Percentiles rank a stretch among this genome's conserved stretches.
Evolutionary conservation across 2,888 invertebrate species (phyloP).

Genomic region (Dione juno): DNA sequence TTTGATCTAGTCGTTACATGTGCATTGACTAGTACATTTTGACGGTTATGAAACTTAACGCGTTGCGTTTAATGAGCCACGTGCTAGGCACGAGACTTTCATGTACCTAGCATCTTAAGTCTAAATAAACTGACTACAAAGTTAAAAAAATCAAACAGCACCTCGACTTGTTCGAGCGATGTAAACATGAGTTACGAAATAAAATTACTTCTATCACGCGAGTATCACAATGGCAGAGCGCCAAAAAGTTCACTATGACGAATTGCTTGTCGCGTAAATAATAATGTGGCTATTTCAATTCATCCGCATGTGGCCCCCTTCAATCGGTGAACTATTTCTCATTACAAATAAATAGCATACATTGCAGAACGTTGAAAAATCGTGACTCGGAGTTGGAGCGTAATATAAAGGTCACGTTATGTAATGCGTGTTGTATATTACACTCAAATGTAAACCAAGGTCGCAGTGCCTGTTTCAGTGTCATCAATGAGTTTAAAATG

Average conservation of each 20-base stretch:
- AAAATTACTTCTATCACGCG: conserved; percentile 64
- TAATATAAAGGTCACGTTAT: not conserved
- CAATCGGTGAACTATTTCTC: conserved; percentile 20
- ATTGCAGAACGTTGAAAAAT: conserved; percentile 11
- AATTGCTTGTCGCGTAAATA: conserved; percentile 61
- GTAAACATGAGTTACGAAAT: conserved; percentile 77
- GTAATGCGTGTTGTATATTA: not conserved
- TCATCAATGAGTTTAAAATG: not conserved
- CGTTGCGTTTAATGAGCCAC: conserved; percentile 9
- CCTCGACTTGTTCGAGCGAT: conserved; percentile 73
- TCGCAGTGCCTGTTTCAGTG: not conserved
- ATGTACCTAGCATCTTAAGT: not conserved
- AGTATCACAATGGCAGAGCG: conserved; percentile 60
- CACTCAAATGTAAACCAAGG: not conserved
- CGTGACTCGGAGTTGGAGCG: not conserved
- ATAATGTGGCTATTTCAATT: conserved; percentile 36
- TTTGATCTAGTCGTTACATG: conserved; percentile 25
- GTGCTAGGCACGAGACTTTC: not conserved
- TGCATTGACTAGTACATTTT: conserved; percentile 4
- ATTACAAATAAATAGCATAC: conserved; percentile 6
- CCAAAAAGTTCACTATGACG: conserved; percentile 67
- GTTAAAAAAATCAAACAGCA: conserved; percentile 32
- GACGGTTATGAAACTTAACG: not conserved
- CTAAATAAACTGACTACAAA: not conserved
- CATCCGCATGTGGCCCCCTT: conserved; percentile 15